These are phyloP conservation scores for Dolichopus griseipennis DNA, from an alignment of 2,888 invertebrate species.

Conservation along the genomic window DNA sequence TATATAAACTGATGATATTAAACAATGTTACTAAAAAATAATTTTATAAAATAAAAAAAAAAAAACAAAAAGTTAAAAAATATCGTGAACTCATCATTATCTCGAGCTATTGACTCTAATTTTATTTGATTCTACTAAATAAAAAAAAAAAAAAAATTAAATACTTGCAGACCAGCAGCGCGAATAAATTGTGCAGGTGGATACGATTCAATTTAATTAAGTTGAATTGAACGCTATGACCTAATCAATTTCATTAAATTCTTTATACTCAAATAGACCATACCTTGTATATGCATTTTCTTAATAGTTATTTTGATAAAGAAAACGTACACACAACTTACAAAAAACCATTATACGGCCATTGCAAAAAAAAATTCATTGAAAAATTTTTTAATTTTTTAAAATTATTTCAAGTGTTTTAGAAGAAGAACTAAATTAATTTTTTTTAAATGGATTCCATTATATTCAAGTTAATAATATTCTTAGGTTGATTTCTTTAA, in stretches of 20 bases:
- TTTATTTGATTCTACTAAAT: not conserved
- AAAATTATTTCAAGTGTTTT: no score
- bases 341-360: no score
- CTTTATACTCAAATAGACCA: not conserved
- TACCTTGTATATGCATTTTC: no score
- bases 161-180: not conserved
- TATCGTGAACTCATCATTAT: slow-evolving; percentile 6
- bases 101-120: not conserved
- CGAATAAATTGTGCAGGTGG: not conserved
- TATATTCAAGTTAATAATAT: no score
- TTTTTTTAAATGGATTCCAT: no score
- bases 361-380: no score
- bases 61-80: not conserved
- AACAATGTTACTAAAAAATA: not conserved
- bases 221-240: not conserved
- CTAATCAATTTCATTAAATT: not conserved
- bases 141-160: not conserved
- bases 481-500: no score
- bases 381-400: no score
- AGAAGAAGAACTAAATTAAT: no score
- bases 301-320: no score
- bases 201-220: not conserved
- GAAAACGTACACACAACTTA: no score
- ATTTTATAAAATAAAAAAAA: not conserved
- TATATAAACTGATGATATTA: not conserved